Percentiles rank a stretch among this genome's conserved stretches.
Conservation (phyloP, 2,888 invertebrate species). For the Helleia helle region DNA sequence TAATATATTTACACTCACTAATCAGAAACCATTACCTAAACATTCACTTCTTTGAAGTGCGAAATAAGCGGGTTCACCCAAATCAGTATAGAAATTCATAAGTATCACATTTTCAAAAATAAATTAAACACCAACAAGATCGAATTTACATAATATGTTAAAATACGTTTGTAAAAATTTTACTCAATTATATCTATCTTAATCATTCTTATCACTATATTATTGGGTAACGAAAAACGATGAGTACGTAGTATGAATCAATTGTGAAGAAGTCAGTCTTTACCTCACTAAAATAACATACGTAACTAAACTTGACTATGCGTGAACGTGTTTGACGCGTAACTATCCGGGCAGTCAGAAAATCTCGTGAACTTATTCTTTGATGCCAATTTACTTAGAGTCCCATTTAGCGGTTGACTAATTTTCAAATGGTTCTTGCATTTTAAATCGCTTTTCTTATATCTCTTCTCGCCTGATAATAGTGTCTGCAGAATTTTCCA, state of each 20-base stretch:
- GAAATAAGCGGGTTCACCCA: constrained; percentile 20
- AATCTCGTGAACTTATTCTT: constrained; percentile 33
- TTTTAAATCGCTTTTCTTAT: constrained; percentile 18
- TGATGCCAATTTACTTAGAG: constrained; percentile 25
- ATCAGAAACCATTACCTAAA: constrained; percentile 32
- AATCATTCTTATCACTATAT: constrained; percentile 7
- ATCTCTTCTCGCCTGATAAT: constrained; percentile 25
- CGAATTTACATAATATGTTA: constrained; percentile 16
- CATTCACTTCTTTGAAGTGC: constrained; percentile 54
- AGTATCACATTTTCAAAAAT: constrained; percentile 13
- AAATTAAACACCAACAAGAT: constrained; percentile 13
- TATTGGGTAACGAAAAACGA: constrained; percentile 10
- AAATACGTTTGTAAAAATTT: constrained; percentile 18
- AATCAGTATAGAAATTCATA: background rate
- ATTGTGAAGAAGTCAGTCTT: constrained; percentile 64
- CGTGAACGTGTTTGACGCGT: constrained; percentile 36
- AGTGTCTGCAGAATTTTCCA: constrained; percentile 43
- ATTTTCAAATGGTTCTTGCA: constrained; percentile 8
- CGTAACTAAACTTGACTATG: constrained; percentile 54
- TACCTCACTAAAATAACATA: constrained; percentile 55
- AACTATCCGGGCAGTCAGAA: constrained; percentile 35
- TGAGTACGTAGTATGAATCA: constrained; percentile 21
- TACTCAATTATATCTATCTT: constrained; percentile 14
- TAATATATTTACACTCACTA: constrained; percentile 43
- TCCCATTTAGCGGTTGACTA: constrained; percentile 14